Evolutionary conservation across 2,113 vertebrate species (phyloP), one percentile per base, ranked within the genome.

Genomic region (Euleptes europaea): DNA sequence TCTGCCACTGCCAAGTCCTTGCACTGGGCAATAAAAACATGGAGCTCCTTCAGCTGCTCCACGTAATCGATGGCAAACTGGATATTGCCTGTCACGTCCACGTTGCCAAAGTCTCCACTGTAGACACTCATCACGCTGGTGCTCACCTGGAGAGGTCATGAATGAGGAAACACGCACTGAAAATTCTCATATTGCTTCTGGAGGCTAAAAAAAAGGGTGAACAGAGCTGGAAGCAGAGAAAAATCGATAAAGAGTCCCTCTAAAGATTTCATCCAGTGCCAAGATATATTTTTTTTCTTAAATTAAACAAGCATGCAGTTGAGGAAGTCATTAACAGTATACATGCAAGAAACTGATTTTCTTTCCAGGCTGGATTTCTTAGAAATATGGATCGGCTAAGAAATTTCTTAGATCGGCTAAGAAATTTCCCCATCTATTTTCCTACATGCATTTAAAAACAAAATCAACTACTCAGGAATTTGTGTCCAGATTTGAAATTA

Each of bases 51-150:
- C 76, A 98, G 94, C 86, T 98, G 97, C 67, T 98, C 97, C 79
- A 97, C 97, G 21, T 99, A 99, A 93, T 98, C 98, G 7, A 99
- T 78, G 17, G 98, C 97, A 90, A 98, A 98, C 92, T 98, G 98
- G 71, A 99, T 96, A 83, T 91, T 97, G 44, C 98, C 98, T 88
- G 97, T 98, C 44, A 99, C 95, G 10, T 97, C 97, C 42, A 98
- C 91, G 17, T 96, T 97, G 69, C 97, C 96, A 5, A 96, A 96
- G 85, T 99, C 98, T 83, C 94, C 96, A 7, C 96, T 97, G 10
- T 95, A 97, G 90, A 99, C 94, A 82, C 97, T 99, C 95, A 97
- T 97, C 14, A 97, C 93, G 82, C 98, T 99, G 81, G 97, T 95
- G 0, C 97, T 98, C 82, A 98, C 96, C 98, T 99, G 93, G 49